Percentiles rank a stretch among this genome's conserved stretches.
These are phyloP conservation scores for Venustoraphidia nigricollis DNA, from an alignment of 2,888 invertebrate genomes.

Conservation along the genomic window DNA sequence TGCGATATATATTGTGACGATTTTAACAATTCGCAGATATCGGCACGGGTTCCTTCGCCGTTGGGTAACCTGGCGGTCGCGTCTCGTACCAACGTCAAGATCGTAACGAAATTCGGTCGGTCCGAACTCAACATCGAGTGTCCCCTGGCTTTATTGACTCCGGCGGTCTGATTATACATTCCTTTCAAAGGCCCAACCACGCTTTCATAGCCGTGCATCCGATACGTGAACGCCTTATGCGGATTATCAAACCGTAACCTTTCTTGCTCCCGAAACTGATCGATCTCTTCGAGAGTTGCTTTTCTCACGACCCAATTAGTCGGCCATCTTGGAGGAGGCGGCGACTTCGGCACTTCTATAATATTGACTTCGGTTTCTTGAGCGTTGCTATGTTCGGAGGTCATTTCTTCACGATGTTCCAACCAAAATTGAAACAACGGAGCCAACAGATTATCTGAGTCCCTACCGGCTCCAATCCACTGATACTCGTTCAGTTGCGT, in stretches of 20 bases:
- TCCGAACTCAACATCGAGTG: slow-evolving; percentile 67
- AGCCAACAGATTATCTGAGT: slow-evolving; percentile 63
- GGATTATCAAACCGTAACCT: slow-evolving; percentile 72
- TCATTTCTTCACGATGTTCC: slow-evolving; percentile 36
- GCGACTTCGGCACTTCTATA: slow-evolving; percentile 26
- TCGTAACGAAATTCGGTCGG: slow-evolving; percentile 81
- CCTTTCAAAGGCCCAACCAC: slow-evolving; percentile 74
- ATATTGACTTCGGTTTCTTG: slow-evolving; percentile 9
- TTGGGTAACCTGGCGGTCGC: slow-evolving; percentile 87
- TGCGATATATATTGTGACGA: slow-evolving; percentile 43
- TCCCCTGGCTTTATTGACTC: slow-evolving; percentile 53
- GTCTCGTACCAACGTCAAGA: slow-evolving; percentile 81
- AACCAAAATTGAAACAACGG: slow-evolving; percentile 70
- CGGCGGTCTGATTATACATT: slow-evolving; percentile 49
- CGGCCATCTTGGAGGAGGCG: slow-evolving; percentile 46
- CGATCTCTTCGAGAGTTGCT: slow-evolving; percentile 61
- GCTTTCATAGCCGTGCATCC: slow-evolving; percentile 72
- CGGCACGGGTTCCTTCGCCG: slow-evolving; percentile 83
- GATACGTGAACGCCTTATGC: slow-evolving; percentile 81
- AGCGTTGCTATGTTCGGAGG: slow-evolving; percentile 15
- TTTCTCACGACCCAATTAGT: slow-evolving; percentile 73
- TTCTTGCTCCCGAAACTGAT: slow-evolving; percentile 66
- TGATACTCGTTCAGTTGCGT: slow-evolving; percentile 55
- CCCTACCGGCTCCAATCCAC: slow-evolving; percentile 90
- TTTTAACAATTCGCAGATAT: slow-evolving; percentile 74